phyloP scores from a whole-genome alignment of 2,888 invertebrate genomes.

The Hypercompe scribonia region DNA sequence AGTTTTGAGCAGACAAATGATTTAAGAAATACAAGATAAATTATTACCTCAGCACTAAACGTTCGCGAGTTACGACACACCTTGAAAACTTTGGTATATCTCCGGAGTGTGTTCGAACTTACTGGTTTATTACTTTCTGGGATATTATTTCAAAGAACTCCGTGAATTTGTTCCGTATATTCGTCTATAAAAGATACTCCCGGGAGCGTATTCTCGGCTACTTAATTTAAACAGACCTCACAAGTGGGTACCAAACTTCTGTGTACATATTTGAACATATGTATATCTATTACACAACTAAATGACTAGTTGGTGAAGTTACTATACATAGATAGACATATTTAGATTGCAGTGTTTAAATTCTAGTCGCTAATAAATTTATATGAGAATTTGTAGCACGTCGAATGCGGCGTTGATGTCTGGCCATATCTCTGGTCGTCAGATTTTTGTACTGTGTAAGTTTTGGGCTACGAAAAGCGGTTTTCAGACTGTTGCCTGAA shows the following conservation, averaged over 20 bases:
- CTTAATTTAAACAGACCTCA: slow-evolving; percentile 74
- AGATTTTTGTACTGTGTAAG: background rate
- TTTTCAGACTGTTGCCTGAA: background rate
- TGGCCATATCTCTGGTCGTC: background rate
- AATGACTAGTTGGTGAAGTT: slow-evolving; percentile 25
- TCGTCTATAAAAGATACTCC: slow-evolving; percentile 77
- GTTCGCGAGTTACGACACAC: slow-evolving; percentile 70
- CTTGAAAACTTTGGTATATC: slow-evolving; percentile 80
- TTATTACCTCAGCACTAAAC: slow-evolving; percentile 68
- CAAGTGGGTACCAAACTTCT: slow-evolving; percentile 60
- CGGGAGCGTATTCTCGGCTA: slow-evolving; percentile 78
- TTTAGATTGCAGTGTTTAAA: background rate
- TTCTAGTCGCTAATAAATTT: background rate
- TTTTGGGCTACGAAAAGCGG: background rate
- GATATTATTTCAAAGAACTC: slow-evolving; percentile 85
- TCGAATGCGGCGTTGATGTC: background rate
- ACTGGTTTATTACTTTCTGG: slow-evolving; percentile 82
- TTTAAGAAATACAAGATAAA: slow-evolving; percentile 61
- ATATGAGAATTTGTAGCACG: background rate
- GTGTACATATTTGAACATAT: slow-evolving; percentile 61
- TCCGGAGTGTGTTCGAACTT: slow-evolving; percentile 80
- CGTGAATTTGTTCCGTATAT: slow-evolving; percentile 78
- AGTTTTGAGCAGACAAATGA: slow-evolving; percentile 37
- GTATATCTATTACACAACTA: slow-evolving; percentile 11
- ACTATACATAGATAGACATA: background rate